These are phyloP conservation scores for Ryuthela nishihirai DNA, from an alignment of 2,888 invertebrate species.

Conservation along the genomic window DNA sequence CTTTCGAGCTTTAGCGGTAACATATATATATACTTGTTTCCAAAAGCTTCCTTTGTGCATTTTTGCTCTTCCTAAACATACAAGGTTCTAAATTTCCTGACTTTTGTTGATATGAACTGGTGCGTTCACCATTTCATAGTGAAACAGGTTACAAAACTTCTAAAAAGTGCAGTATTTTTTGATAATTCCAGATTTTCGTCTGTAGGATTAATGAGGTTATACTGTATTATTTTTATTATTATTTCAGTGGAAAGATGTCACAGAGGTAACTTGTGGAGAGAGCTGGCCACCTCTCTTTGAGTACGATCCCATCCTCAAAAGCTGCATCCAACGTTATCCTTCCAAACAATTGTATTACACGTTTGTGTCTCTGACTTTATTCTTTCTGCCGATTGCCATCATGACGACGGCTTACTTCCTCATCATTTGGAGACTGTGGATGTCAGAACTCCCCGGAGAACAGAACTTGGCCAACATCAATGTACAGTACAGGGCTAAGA, in stretches of 20 bases:
- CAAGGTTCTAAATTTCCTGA: too few relatives aligned
- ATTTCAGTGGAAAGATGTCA: slow-evolving; percentile 49
- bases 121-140: too few relatives aligned
- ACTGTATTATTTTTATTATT: too few relatives aligned
- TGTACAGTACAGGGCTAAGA: slow-evolving; percentile 46
- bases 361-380: slow-evolving; percentile 50
- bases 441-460: slow-evolving; percentile 50
- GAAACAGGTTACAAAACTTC: too few relatives aligned
- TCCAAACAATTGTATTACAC: slow-evolving; percentile 45
- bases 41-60: too few relatives aligned
- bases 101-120: too few relatives aligned
- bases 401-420: slow-evolving; percentile 52
- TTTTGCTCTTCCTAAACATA: too few relatives aligned
- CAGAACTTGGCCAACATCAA: slow-evolving; percentile 46
- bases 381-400: slow-evolving; percentile 52
- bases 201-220: too few relatives aligned
- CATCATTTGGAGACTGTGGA: slow-evolving; percentile 53
- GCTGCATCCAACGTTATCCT: slow-evolving; percentile 42
- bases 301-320: slow-evolving; percentile 29
- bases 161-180: too few relatives aligned
- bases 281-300: slow-evolving; percentile 43
- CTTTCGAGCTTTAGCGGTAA: too few relatives aligned
- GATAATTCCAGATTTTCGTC: too few relatives aligned
- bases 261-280: slow-evolving; percentile 51
- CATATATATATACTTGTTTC: too few relatives aligned